phyloP scores from a whole-genome alignment of 2,888 invertebrate species.

The Harpalus rubripes region DNA sequence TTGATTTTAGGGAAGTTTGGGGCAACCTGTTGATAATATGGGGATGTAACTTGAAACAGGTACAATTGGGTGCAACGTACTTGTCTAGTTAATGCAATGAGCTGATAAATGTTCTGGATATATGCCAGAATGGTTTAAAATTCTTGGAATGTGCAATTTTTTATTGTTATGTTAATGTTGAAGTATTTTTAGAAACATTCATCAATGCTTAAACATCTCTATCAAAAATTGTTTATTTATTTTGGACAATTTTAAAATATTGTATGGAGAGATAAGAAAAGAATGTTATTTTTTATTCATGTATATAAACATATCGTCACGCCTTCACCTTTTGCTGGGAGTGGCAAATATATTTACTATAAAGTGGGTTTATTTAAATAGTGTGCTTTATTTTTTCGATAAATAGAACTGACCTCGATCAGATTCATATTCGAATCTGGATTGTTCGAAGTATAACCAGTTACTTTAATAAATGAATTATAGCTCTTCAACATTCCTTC shows the following conservation, averaged over 20 bases:
- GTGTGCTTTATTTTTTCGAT: too few species aligned
- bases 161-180: conserved; percentile 11
- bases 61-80: conserved; percentile 47
- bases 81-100: conserved; percentile 23
- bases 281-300: neutral
- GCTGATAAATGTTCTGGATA: conserved; percentile 35
- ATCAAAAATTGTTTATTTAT: neutral
- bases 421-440: too few species aligned
- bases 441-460: neutral
- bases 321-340: neutral
- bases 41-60: conserved; percentile 18
- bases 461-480: neutral
- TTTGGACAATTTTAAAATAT: neutral
- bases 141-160: neutral
- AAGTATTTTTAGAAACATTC: conserved; percentile 25
- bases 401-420: too few species aligned
- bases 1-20: conserved; percentile 38
- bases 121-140: conserved; percentile 26
- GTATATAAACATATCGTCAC: neutral
- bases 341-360: neutral
- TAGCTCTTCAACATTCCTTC: neutral
- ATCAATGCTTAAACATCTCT: conserved; percentile 8
- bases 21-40: conserved; percentile 56
- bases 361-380: neutral
- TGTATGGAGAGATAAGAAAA: neutral